These are phyloP conservation scores for Drosophila prolongata DNA, from an alignment of 2,888 invertebrate genomes.

Conservation along the genomic window DNA sequence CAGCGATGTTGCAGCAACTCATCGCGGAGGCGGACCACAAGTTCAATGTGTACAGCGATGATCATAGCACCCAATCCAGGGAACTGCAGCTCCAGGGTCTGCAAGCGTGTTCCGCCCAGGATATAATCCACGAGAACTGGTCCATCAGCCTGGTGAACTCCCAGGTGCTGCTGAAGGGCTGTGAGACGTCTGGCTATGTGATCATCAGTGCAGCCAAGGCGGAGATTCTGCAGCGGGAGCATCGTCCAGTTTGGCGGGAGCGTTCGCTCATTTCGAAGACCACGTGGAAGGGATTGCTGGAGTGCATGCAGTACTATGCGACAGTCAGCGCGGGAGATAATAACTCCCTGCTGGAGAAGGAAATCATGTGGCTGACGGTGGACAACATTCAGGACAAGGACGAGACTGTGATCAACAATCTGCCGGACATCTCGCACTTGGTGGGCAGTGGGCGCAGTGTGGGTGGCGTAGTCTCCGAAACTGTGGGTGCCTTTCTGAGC, in stretches of 20 bases:
- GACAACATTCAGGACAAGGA: constrained; percentile 96
- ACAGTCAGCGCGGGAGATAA: constrained; percentile 94
- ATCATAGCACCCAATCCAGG: constrained; percentile 90
- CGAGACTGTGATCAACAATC: constrained; percentile 90
- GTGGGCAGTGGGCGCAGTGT: constrained; percentile 98
- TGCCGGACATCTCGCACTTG: constrained; percentile 94
- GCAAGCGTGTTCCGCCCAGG: constrained; percentile 94
- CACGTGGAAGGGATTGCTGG: constrained; percentile 97
- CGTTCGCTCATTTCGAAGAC: constrained; percentile 95
- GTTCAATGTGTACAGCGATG: constrained; percentile 98
- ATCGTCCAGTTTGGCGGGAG: constrained; percentile 95
- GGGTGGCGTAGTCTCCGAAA: constrained; percentile 97
- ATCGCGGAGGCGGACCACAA: constrained; percentile 97
- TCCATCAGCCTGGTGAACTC: constrained; percentile 89
- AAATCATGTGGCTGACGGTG: constrained; percentile 98
- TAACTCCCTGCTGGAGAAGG: constrained; percentile 90
- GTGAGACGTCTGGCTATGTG: constrained; percentile 98
- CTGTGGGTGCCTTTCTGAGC: constrained; percentile 92
- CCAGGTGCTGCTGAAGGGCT: constrained; percentile 94
- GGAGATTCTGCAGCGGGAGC: constrained; percentile 94
- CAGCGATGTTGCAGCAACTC: constrained; percentile 94
- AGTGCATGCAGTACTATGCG: constrained; percentile 99
- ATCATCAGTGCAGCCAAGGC: constrained; percentile 98
- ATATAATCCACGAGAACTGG: constrained; percentile 97
- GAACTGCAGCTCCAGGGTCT: constrained; percentile 93